Conservation (phyloP, 2,888 invertebrate genomes). For the Griposia aprilina region DNA sequence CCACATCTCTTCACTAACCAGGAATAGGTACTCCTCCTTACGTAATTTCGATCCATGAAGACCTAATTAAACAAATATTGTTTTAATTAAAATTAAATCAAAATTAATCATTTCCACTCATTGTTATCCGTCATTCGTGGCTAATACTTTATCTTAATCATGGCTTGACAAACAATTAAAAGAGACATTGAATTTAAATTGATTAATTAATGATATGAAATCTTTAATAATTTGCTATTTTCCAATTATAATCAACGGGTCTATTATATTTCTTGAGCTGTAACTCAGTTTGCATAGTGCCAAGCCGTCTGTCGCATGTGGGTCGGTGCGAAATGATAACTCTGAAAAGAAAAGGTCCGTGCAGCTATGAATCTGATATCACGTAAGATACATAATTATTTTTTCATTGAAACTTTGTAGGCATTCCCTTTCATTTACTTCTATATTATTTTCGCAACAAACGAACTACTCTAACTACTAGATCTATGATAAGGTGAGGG, state of each 20-base stretch:
- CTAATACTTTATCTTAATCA: conserved; percentile 8
- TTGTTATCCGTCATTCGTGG: neutral
- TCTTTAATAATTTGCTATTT: neutral
- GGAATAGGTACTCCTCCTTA: too few relatives aligned
- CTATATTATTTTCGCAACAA: too few relatives aligned
- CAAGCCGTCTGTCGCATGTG: neutral
- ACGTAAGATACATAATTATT: conserved; percentile 14
- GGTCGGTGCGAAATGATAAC: neutral
- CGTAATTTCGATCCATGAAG: too few relatives aligned
- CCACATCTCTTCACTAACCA: too few relatives aligned
- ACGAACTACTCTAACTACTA: too few relatives aligned
- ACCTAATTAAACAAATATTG: too few relatives aligned
- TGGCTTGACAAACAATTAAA: neutral
- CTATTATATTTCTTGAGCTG: neutral
- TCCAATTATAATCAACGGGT: neutral
- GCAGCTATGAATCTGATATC: neutral
- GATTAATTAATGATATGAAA: neutral
- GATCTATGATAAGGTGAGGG: too few relatives aligned
- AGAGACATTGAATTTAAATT: conserved; percentile 21
- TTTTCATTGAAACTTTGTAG: neutral
- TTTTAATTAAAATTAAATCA: conserved; percentile 2
- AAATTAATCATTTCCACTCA: neutral
- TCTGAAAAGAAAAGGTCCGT: neutral
- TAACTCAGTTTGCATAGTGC: neutral
- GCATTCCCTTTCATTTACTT: too few relatives aligned